Conservation (phyloP, 2,113 vertebrate genomes). For the Ctenomys sociabilis region DNA sequence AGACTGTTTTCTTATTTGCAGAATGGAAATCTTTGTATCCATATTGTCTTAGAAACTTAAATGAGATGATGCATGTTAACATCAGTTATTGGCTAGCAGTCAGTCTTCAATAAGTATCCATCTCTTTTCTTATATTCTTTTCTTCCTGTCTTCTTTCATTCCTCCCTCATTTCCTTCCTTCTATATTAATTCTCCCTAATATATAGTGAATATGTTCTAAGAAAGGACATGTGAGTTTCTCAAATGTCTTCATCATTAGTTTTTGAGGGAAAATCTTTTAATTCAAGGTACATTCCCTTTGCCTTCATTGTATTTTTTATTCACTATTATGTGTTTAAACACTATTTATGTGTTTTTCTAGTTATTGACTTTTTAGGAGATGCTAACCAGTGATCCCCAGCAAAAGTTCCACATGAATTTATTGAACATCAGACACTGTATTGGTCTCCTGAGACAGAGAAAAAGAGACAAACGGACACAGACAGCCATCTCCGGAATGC, state of each 20-base stretch:
- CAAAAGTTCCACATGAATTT: background rate
- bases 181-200: background rate
- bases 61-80: background rate
- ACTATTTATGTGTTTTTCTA: background rate
- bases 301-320: background rate
- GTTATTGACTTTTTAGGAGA: slow-evolving; percentile 7
- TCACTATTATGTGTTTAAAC: no score
- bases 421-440: background rate
- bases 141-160: background rate
- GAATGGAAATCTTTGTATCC: background rate
- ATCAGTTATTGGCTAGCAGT: background rate
- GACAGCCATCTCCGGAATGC: background rate
- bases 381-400: background rate
- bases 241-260: background rate
- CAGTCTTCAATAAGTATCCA: background rate
- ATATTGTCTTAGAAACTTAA: slow-evolving; percentile 7
- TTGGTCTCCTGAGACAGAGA: background rate
- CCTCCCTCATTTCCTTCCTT: background rate
- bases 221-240: background rate
- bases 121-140: background rate
- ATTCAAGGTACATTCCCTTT: background rate
- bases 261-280: background rate
- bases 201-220: background rate
- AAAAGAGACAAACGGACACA: background rate
- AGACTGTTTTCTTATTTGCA: background rate